A percentile compares a stretch with the other conserved stretches of the same genome.
Conservation (phyloP, 1,140 invertebrate genomes). For the Portunus trituberculatus region DNA sequence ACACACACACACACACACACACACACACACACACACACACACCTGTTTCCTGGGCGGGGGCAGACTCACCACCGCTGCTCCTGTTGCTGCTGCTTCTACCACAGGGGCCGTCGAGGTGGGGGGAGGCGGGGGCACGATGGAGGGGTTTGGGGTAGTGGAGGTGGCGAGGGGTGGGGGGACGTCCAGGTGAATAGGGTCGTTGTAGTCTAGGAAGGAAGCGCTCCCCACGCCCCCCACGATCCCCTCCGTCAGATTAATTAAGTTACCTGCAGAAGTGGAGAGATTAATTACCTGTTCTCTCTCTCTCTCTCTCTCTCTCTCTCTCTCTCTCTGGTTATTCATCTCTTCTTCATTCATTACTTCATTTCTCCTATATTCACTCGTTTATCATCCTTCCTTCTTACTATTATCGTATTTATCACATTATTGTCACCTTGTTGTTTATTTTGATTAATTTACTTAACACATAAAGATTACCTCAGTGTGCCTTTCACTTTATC, state of each 20-base stretch:
- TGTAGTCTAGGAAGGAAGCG: constrained; percentile 45
- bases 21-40: constrained; percentile 5
- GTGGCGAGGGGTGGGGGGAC: not conserved
- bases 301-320: not conserved
- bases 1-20: not conserved
- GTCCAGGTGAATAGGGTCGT: constrained; percentile 62
- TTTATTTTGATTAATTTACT: no score
- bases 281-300: no score
- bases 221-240: not conserved
- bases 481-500: no score
- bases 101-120: not conserved
- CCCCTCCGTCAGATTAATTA: not conserved
- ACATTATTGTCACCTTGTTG: no score
- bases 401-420: no score
- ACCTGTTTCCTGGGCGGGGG: not conserved
- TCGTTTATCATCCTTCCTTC: no score
- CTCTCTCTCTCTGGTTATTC: not conserved
- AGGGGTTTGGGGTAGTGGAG: not conserved
- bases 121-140: constrained; percentile 20
- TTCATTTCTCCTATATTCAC: no score
- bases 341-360: no score
- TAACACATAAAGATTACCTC: no score
- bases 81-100: not conserved
- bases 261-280: not conserved
- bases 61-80: not conserved